Base-by-base conservation (phyloP, 35 echinoderm and acorn worm species). In the Apostichopus japonicus region DNA sequence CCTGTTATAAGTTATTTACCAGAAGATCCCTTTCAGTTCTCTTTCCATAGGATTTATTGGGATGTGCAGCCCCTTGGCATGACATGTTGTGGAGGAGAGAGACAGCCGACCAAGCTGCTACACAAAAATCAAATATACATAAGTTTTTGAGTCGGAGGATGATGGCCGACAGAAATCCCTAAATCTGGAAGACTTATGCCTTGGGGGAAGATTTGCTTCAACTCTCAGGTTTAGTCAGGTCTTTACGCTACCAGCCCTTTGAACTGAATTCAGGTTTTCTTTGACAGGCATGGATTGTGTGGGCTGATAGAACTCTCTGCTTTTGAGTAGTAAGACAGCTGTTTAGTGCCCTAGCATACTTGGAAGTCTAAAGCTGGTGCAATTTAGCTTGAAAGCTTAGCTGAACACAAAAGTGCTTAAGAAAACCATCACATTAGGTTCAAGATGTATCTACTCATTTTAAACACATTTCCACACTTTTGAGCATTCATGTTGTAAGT, bases 1-100 rank as follows among this genome's bases (percentile, higher is more conserved):
- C 33, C 33, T 0, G 33, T 44, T 75, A 75, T 75, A 22, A 22
- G 17, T 53, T 84, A 84, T 23, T 84, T 53, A 84, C 54, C 81
- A 84, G 19, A 58, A 57, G 14, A 22, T 23, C 81, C 81, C 81
- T 84, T 84, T 84, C 81, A 84, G 81, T 84, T 84, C 81, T 84
- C 53, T 84, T 51, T 84, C 81, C 81, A 84, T 84, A 84, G 81
- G 81, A 84, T 23, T 58, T 23, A 23, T 67, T 84, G 53, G 53
- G 81, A 84, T 84, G 56, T 58, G 81, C 81, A 84, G 81, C 81
- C 81, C 81, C 81, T 84, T 84, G 81, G 81, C 81, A 84, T 84
- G 81, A 84, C 81, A 84, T 84, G 81, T 57, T 84, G 81, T 84
- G 54, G 81, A 57, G 19, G 56, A 57, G 81, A 55, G 10, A 84